A percentile compares a stretch with the other conserved stretches of the same genome.
phyloP scores from a whole-genome alignment of 1,140 invertebrate species.

The Pseudoatta argentina region DNA sequence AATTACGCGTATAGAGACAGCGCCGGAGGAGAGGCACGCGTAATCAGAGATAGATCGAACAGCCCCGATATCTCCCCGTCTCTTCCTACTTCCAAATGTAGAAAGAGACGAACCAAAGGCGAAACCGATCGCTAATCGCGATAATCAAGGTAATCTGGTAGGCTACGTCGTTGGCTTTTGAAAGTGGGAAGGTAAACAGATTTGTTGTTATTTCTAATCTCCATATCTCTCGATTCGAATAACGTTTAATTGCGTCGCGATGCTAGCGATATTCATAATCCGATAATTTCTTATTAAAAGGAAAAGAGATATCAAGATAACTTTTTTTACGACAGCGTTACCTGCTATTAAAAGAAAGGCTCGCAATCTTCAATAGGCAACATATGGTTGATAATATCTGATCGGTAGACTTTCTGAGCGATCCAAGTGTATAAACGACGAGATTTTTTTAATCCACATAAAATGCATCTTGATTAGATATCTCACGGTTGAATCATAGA shows the following conservation, averaged over 20 bases:
- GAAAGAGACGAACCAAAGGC: neutral
- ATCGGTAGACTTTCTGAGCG: neutral
- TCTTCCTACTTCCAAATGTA: neutral
- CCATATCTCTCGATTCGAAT: neutral
- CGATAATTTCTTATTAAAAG: neutral
- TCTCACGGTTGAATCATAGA: neutral
- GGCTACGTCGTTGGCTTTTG: neutral
- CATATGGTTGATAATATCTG: slow-evolving; percentile 3
- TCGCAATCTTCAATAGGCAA: neutral
- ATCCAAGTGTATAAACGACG: neutral
- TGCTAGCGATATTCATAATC: neutral
- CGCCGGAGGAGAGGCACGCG: neutral
- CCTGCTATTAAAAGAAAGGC: neutral
- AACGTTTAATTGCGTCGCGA: neutral
- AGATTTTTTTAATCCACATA: neutral
- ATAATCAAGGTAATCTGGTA: neutral
- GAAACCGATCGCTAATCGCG: neutral
- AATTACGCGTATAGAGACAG: neutral
- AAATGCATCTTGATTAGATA: slow-evolving; percentile 53
- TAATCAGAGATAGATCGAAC: slow-evolving; percentile 31
- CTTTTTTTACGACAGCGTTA: neutral
- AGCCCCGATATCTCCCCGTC: neutral
- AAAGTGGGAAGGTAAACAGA: neutral
- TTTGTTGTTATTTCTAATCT: neutral
- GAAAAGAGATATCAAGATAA: neutral